Evolutionary conservation across 2,888 invertebrate genomes (phyloP), one percentile per base, ranked within the genome.

Genomic region (Cremastinae sp.): DNA sequence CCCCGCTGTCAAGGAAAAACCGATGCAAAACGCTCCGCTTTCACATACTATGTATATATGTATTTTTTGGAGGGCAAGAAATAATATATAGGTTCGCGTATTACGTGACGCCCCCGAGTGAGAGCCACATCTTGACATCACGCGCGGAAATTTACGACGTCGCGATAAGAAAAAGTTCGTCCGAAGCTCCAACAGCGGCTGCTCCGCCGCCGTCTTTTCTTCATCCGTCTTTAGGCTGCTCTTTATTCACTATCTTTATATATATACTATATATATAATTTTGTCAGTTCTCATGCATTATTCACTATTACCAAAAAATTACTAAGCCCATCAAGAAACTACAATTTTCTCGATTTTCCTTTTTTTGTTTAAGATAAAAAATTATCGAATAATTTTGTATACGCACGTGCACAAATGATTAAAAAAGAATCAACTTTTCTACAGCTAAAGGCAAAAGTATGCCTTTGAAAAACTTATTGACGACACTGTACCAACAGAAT

Each of bases 81-180:
- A 41, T 16, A 58, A 38, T 45, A 22, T 45, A 59, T 59, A 62
- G 12, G 12, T 28, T 16, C n/a, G 34, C 22, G 53, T 54, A 12
- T 45, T 49, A 66, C 41, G 34, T 43, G 34, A 54, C 43, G 18
- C 65, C 28, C 58, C 9, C 18, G 68, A 47, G 28, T 5, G 28
- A 18, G 61, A 61, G 12, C 16, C 45, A 22, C 34, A 51, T 49
- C 56, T 47, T 12, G 36, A 18, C 8, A 38, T 49, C n/a, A 38
- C 28, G 59, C 36, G 47, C 45, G 49, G 70, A 70, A 64, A 75
- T 75, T 75, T 75, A 75, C 65, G 74, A 75, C 45, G 22, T 47
- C 28, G 71, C 70, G 65, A 71, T 75, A 75, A 75, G 65, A 75
- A 71, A 66, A 75, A 71, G 65, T 71, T 71, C 28, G 47, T 47